These are phyloP conservation scores for Dinomys branickii DNA, from an alignment of 2,113 vertebrate genomes.

Conservation along the genomic window DNA sequence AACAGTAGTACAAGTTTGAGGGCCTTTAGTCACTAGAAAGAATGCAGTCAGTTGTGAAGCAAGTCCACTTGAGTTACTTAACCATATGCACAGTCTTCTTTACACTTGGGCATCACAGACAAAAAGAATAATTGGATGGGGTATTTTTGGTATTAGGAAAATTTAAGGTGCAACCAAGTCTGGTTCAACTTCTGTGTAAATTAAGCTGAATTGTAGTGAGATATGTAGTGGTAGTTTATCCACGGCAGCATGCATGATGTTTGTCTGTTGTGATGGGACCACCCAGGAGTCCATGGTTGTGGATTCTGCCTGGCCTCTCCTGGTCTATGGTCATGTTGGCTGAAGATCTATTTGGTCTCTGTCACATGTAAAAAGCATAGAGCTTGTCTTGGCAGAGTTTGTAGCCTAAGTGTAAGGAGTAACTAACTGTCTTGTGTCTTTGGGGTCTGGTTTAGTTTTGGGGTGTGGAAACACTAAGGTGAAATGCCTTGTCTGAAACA, in stretches of 20 bases:
- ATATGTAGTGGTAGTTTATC: not conserved
- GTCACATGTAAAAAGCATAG: not conserved
- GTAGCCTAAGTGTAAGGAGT: not conserved
- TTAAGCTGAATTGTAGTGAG: conserved; percentile 13
- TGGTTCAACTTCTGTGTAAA: conserved; percentile 4
- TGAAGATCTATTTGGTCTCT: not conserved
- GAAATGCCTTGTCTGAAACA: conserved; percentile 16
- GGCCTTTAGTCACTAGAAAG: not conserved
- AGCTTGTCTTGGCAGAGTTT: not conserved
- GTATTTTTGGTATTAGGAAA: conserved; percentile 37
- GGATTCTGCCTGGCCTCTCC: not conserved
- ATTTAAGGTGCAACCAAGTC: not conserved
- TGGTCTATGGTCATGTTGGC: not conserved
- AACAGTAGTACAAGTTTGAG: not conserved
- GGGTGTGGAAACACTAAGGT: not conserved
- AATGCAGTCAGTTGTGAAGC: not conserved
- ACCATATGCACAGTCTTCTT: not conserved
- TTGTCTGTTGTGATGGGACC: not conserved
- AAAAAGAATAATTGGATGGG: not conserved
- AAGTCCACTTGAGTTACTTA: not conserved
- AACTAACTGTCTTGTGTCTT: not conserved
- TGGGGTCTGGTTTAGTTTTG: conserved; percentile 35
- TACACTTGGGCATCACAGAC: not conserved
- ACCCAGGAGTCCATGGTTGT: not conserved
- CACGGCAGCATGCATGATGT: not conserved